phyloP scores from a whole-genome alignment of 2,113 vertebrate species.

The Naja naja region DNA sequence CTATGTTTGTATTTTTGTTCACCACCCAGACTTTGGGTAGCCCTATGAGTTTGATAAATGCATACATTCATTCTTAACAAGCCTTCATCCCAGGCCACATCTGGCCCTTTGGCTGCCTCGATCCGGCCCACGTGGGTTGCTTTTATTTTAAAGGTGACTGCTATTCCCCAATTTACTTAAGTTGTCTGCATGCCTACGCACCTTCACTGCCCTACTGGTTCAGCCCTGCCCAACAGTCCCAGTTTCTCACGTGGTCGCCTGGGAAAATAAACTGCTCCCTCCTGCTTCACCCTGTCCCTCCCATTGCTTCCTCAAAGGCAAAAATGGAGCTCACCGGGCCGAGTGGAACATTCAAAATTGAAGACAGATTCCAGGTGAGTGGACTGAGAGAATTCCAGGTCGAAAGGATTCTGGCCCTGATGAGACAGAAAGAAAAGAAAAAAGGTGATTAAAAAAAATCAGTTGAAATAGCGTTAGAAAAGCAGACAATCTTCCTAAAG shows the following conservation, averaged over 20 bases:
- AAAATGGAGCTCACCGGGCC: slow-evolving; percentile 78
- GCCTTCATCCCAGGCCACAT: background rate
- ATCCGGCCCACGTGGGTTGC: background rate
- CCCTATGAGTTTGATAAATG: background rate
- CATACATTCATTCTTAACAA: background rate
- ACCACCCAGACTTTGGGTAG: background rate
- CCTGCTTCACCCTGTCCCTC: background rate
- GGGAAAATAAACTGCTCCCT: background rate
- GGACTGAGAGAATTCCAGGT: slow-evolving; percentile 83
- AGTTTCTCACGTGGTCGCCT: background rate
- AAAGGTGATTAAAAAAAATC: background rate
- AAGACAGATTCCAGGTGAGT: slow-evolving; percentile 82
- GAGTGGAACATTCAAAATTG: slow-evolving; percentile 84
- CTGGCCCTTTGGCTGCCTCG: background rate
- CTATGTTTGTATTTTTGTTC: background rate
- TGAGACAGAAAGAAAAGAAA: background rate
- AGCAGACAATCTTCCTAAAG: background rate
- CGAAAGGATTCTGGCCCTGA: slow-evolving; percentile 93
- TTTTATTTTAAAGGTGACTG: background rate
- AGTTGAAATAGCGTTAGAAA: background rate
- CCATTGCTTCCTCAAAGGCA: background rate
- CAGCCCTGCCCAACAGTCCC: background rate
- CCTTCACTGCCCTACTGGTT: background rate
- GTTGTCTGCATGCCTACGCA: background rate
- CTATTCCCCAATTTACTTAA: background rate